These are phyloP conservation scores for Enteromius trimaculatus DNA, from an alignment of 2,797 vertebrate species.

Conservation along the genomic window DNA sequence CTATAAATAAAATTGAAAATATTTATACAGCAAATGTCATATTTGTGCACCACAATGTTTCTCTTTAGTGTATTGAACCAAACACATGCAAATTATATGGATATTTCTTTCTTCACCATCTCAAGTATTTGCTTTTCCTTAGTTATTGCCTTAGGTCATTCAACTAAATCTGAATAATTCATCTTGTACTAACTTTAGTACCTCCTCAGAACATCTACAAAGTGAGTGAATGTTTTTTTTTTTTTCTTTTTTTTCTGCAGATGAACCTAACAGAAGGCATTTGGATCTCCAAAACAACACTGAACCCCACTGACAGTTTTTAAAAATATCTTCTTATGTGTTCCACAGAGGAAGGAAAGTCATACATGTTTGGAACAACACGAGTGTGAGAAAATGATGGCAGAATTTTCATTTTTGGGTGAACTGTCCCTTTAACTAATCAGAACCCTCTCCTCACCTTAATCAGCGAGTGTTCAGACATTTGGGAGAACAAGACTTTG, in stretches of 20 bases:
- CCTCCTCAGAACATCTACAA: neutral
- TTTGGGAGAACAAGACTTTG: constrained; percentile 64
- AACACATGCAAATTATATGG: constrained; percentile 22
- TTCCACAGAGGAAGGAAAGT: neutral
- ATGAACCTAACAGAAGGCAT: neutral
- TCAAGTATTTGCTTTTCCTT: constrained; percentile 28
- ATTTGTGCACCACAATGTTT: neutral
- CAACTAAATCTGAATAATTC: constrained; percentile 29
- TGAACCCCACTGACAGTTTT: neutral
- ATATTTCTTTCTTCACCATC: constrained; percentile 26
- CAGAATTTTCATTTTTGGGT: neutral
- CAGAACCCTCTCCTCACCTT: neutral
- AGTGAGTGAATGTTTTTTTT: neutral
- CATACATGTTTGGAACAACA: neutral
- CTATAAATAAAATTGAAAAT: neutral
- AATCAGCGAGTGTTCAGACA: constrained; percentile 32
- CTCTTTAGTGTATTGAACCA: constrained; percentile 7
- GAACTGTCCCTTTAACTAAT: constrained; percentile 6
- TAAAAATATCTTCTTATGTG: neutral
- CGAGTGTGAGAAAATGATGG: neutral
- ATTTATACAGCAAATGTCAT: constrained; percentile 32
- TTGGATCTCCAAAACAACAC: neutral
- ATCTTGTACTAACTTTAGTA: constrained; percentile 15
- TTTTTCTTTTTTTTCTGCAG: neutral
- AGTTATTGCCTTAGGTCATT: constrained; percentile 36